These are phyloP conservation scores for Tympanoctomys barrerae DNA, from an alignment of 2,797 vertebrate species.

Conservation along the genomic window DNA sequence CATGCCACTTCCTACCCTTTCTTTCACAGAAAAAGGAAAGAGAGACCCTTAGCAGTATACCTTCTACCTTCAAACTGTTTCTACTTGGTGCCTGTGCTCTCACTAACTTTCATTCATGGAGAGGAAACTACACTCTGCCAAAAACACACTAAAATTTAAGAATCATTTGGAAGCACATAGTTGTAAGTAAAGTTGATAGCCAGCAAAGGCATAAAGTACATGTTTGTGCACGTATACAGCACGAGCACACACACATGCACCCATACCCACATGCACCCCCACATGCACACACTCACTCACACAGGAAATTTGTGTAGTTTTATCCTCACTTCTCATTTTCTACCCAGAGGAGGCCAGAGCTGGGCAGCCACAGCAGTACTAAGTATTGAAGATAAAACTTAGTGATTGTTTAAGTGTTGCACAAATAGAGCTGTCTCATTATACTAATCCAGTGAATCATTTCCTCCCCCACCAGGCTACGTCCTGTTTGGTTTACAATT, in stretches of 20 bases:
- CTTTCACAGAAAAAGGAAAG: slow-evolving; percentile 57
- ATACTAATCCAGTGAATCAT: slow-evolving; percentile 81
- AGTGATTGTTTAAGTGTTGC: slow-evolving; percentile 74
- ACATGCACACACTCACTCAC: background rate
- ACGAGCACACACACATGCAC: no score
- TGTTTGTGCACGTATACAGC: background rate
- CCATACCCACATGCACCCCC: background rate
- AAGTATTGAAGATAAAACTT: slow-evolving; percentile 62
- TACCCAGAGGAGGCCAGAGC: slow-evolving; percentile 32
- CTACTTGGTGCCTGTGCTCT: slow-evolving; percentile 31
- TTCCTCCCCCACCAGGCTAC: slow-evolving; percentile 76
- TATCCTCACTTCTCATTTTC: slow-evolving; percentile 50
- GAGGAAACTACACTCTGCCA: slow-evolving; percentile 70
- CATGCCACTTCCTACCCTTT: slow-evolving; percentile 63
- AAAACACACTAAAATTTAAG: slow-evolving; percentile 74
- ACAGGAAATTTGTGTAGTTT: slow-evolving; percentile 2
- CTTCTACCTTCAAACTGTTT: slow-evolving; percentile 61
- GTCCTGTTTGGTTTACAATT: slow-evolving; percentile 82
- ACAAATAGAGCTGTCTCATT: slow-evolving; percentile 79
- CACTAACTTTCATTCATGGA: slow-evolving; percentile 72
- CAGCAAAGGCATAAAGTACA: slow-evolving; percentile 65
- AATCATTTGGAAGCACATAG: slow-evolving; percentile 73
- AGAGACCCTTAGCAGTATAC: slow-evolving; percentile 1
- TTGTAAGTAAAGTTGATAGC: slow-evolving; percentile 68
- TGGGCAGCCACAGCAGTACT: slow-evolving; percentile 43